Conservation (phyloP, 37 sponge, comb jelly and placozoan species). For the Aphrocallistes beatrix region DNA sequence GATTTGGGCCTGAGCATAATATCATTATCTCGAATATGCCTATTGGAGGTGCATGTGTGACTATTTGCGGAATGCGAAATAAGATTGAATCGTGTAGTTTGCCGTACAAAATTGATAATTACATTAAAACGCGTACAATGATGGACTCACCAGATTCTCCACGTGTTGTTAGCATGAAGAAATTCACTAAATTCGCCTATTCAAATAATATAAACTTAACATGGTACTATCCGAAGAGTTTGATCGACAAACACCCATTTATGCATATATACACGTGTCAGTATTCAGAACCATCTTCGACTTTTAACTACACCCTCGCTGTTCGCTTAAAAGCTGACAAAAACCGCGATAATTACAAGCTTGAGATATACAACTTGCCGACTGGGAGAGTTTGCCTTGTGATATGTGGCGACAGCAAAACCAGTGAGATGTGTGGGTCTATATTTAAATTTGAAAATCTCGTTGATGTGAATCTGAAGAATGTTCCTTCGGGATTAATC, state of each 20-base stretch:
- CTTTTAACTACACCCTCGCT: not conserved
- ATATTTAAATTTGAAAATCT: not conserved
- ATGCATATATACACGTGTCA: not conserved
- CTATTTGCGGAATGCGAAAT: not conserved
- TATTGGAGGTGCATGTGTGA: not conserved
- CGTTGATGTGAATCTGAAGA: not conserved
- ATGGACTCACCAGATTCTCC: not conserved
- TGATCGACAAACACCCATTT: not conserved
- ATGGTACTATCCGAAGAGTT: not conserved
- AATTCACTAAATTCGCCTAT: not conserved
- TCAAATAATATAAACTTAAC: not conserved
- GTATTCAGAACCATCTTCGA: not conserved
- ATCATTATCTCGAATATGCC: not conserved
- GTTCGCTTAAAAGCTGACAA: not conserved
- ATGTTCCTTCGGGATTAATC: not conserved
- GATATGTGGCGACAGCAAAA: not conserved
- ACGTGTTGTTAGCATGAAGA: not conserved
- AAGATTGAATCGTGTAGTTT: not conserved
- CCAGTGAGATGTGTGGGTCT: not conserved
- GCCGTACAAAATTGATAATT: not conserved
- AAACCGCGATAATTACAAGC: not conserved
- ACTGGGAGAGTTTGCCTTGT: not conserved
- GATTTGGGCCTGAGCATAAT: not conserved
- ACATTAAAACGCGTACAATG: not conserved
- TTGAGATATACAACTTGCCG: not conserved